These are phyloP conservation scores for Esox masquinongy DNA, from an alignment of 2,797 vertebrate species.

Conservation along the genomic window DNA sequence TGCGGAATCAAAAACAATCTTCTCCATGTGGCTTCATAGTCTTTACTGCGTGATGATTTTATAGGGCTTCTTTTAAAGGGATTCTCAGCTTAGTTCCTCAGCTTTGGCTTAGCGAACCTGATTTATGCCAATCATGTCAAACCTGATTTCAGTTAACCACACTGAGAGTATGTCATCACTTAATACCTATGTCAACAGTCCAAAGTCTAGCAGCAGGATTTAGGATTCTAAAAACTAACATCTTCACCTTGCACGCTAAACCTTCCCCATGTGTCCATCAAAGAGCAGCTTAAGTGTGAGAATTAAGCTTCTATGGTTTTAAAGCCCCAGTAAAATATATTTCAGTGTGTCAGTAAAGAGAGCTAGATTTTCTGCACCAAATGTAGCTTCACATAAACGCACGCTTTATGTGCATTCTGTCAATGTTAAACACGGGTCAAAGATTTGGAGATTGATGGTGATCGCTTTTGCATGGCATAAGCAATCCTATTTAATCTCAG, in stretches of 20 bases:
- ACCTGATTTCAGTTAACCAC: no score
- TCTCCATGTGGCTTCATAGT: conserved; percentile 18
- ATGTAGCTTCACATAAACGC: conserved; percentile 36
- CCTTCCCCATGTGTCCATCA: conserved; percentile 11
- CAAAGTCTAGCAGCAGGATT: no score
- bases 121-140: no score
- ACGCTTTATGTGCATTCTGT: conserved; percentile 26
- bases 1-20: conserved; percentile 28
- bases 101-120: no score
- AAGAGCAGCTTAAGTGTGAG: conserved; percentile 24
- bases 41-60: conserved; percentile 40
- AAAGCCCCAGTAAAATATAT: conserved; percentile 38
- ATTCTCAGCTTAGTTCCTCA: conserved; percentile 18
- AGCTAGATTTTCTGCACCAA: conserved; percentile 53
- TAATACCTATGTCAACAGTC: no score
- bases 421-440: conserved; percentile 17
- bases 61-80: conserved; percentile 40
- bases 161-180: no score
- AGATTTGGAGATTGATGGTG: conserved; percentile 19
- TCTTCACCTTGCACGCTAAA: conserved; percentile 25
- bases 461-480: conserved; percentile 25
- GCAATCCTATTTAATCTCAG: conserved; percentile 25
- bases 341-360: conserved; percentile 41
- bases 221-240: no score
- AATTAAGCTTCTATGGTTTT: conserved; percentile 34